A percentile compares a stretch with the other conserved stretches of the same genome.
Conservation (phyloP, 1,140 invertebrate species). For the Megathymus violae region DNA sequence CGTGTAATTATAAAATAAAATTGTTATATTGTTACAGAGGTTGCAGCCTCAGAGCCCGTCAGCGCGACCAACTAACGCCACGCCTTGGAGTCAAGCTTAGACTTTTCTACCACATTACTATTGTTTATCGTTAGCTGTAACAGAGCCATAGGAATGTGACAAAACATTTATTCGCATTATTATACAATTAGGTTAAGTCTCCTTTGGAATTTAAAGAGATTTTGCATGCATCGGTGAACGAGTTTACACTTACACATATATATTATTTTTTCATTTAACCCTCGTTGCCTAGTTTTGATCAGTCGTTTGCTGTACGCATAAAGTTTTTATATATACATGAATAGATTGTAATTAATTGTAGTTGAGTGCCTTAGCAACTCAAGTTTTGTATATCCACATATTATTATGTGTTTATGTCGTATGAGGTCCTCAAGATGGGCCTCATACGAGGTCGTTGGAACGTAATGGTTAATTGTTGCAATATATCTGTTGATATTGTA, state of each 20-base stretch:
- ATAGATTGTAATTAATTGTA: conserved; percentile 72
- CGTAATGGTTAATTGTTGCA: too few species aligned
- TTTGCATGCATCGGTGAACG: conserved; percentile 74
- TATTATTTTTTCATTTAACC: conserved; percentile 47
- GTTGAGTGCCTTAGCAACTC: conserved; percentile 82
- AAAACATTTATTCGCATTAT: conserved; percentile 77
- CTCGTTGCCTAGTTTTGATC: conserved; percentile 45
- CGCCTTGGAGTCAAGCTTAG: conserved; percentile 47
- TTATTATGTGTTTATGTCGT: conserved; percentile 49
- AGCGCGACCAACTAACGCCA: conserved; percentile 63
- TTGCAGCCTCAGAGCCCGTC: conserved; percentile 37
- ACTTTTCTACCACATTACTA: conserved; percentile 67
- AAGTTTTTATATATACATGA: conserved; percentile 62
- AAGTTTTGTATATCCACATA: conserved; percentile 52
- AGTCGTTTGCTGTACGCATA: conserved; percentile 60
- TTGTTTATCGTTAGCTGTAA: conserved; percentile 59
- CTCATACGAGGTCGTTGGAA: too few species aligned
- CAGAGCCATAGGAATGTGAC: conserved; percentile 70
- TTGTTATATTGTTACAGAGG: conserved; percentile 53
- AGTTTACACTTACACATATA: conserved; percentile 58
- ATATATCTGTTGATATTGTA: conserved; percentile 46
- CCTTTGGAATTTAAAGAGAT: conserved; percentile 75
- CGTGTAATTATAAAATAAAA: neutral
- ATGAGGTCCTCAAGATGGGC: too few species aligned
- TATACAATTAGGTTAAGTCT: conserved; percentile 76